phyloP scores from a whole-genome alignment of 2,888 invertebrate genomes.

The Chymomyza fuscimana region DNA sequence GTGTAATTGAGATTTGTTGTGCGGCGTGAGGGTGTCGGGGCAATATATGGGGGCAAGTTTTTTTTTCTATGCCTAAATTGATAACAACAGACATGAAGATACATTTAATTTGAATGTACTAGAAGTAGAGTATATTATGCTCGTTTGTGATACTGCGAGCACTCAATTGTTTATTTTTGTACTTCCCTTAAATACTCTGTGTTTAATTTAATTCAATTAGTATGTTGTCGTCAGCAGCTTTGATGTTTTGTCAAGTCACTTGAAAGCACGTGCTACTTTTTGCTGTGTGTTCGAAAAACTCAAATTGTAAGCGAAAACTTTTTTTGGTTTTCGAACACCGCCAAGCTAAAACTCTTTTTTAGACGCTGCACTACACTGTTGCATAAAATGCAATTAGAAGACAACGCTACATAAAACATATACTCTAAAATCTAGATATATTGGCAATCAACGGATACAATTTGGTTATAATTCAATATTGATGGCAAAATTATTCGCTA shows the following conservation, averaged over 20 bases:
- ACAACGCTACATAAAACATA: too few relatives aligned
- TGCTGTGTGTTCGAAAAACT: not conserved
- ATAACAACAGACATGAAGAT: constrained; percentile 1
- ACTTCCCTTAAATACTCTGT: not conserved
- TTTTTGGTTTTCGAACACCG: too few relatives aligned
- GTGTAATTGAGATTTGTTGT: constrained; percentile 7
- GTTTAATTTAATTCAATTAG: constrained; percentile 4
- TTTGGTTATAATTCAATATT: too few relatives aligned
- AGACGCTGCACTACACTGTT: too few relatives aligned
- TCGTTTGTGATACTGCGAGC: not conserved
- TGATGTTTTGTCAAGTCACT: not conserved
- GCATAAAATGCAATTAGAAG: too few relatives aligned
- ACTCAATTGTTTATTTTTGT: not conserved
- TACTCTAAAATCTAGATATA: too few relatives aligned
- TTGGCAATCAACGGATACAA: too few relatives aligned
- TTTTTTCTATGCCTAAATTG: not conserved
- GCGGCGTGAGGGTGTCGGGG: not conserved
- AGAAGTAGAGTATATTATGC: not conserved
- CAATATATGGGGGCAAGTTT: not conserved
- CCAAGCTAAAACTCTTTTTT: too few relatives aligned
- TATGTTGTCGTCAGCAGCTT: not conserved
- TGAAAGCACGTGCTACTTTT: not conserved
- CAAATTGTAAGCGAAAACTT: too few relatives aligned
- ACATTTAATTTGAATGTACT: not conserved
- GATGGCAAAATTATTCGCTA: too few relatives aligned